Base-by-base conservation (phyloP, 2,888 invertebrate genomes). In the Agriopis marginaria region DNA sequence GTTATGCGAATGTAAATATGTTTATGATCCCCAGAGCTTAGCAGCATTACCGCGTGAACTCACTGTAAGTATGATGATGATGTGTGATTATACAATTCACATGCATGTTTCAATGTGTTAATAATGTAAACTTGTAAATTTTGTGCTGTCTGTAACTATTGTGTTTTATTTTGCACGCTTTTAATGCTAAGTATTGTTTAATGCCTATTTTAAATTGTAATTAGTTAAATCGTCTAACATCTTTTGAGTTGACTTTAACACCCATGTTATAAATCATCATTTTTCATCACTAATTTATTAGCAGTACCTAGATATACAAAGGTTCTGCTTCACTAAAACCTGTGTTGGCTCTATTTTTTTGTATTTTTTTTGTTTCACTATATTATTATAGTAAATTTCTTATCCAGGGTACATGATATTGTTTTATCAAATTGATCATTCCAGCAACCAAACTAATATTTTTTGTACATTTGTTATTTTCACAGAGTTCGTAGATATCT, bases 41-140 rank as follows among this genome's bases (percentile, higher is more conserved):
- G 96, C 97, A 86, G 96, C 97, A 90, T 95, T 97, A 86, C 97
- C 97, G 86, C 96, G 96, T 92, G 97, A 97, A 89, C 95, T 97
- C 91, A 97, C 96, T 90, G 97, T 97, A 96, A 97, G 97, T 96
- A 95, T 87, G 58, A 71, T 71, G 71, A 56, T 69, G 72, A 66
- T 67, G 66, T 69, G 71, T 71, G 70, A 71, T 66, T 68, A 44
- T 60, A 63, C 17, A 23, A 14, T 63, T 62, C 56, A 66, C 44
- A 44, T 70, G 49, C 55, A 39, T 66, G 12, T 55, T 59, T 53
- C 6, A 32, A 14, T 49, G 7, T 49, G 14, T 17, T 49, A 49
- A 11, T 11, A 23, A 23, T 2, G 17, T 23, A 23, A 23, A 47
- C 58, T 58, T 51, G 32, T 49, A 47, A 0, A 40, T 39, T 60